These are phyloP conservation scores for Lamellibrachia satsuma DNA, from an alignment of 2,888 invertebrate genomes.

Conservation along the genomic window DNA sequence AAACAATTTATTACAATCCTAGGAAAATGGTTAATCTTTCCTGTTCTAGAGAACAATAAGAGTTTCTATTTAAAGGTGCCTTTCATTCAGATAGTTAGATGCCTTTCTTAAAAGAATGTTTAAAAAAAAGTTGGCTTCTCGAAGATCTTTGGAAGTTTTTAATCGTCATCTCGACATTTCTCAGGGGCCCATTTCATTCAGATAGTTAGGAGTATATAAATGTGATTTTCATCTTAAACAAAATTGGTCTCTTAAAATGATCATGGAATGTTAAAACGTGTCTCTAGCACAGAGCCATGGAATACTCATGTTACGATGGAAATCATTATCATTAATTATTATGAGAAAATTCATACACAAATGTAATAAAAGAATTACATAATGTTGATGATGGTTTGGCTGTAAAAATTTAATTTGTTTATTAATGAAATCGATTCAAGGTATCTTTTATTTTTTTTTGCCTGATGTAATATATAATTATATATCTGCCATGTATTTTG, in stretches of 20 bases:
- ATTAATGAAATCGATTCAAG: background rate
- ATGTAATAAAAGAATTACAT: background rate
- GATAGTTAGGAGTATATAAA: background rate
- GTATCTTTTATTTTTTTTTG: constrained; percentile 17
- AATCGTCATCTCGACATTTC: background rate
- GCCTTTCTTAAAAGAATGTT: no score
- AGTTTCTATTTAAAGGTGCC: background rate
- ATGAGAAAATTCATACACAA: no score
- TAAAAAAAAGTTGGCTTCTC: no score
- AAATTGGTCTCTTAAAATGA: background rate
- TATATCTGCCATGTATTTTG: no score
- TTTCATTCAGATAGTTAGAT: no score
- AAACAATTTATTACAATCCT: background rate
- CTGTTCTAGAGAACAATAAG: background rate
- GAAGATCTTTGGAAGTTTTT: background rate
- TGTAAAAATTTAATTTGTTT: background rate
- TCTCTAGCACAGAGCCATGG: background rate
- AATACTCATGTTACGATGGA: background rate
- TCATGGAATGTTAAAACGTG: background rate
- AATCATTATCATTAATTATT: background rate
- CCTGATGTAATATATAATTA: background rate
- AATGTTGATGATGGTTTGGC: background rate
- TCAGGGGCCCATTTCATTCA: background rate
- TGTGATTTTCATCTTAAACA: background rate
- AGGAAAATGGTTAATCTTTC: background rate